phyloP scores from a whole-genome alignment of 2,888 invertebrate genomes.

The Teinopalpus imperialis region DNA sequence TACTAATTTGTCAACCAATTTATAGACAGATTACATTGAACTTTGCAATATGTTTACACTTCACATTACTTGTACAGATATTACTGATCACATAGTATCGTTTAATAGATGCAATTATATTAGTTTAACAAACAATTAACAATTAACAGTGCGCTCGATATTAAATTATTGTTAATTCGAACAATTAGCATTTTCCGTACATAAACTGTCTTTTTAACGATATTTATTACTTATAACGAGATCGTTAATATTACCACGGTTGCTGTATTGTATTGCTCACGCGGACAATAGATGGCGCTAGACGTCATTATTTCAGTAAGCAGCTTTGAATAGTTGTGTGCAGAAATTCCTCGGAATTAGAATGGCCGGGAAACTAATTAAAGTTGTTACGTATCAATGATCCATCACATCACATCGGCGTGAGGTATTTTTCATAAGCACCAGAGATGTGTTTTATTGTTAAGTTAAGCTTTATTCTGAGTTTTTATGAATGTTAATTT shows the following conservation, averaged over 20 bases:
- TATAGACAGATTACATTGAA: background rate
- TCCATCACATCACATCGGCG: background rate
- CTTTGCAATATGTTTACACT: background rate
- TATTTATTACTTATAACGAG: constrained; percentile 21
- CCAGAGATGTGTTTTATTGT: background rate
- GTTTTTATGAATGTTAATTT: too few species aligned
- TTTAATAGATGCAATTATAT: background rate
- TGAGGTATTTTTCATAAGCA: background rate
- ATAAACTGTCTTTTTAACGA: constrained; percentile 17
- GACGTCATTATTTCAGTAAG: constrained; percentile 5
- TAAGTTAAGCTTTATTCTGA: too few species aligned
- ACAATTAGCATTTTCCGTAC: constrained; percentile 9
- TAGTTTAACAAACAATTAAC: background rate
- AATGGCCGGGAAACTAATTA: constrained; percentile 1
- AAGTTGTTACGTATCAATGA: background rate
- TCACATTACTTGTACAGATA: background rate
- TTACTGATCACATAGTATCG: background rate
- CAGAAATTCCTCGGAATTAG: background rate
- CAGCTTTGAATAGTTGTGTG: constrained; percentile 1
- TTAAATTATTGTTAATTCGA: constrained; percentile 13
- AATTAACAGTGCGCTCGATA: constrained; percentile 1
- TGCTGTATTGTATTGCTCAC: constrained; percentile 1
- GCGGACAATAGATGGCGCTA: constrained; percentile 45
- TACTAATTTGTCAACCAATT: constrained; percentile 21
- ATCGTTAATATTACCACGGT: constrained; percentile 4